phyloP scores from a whole-genome alignment of 1,140 invertebrate species.

The Homalodisca vitripennis region DNA sequence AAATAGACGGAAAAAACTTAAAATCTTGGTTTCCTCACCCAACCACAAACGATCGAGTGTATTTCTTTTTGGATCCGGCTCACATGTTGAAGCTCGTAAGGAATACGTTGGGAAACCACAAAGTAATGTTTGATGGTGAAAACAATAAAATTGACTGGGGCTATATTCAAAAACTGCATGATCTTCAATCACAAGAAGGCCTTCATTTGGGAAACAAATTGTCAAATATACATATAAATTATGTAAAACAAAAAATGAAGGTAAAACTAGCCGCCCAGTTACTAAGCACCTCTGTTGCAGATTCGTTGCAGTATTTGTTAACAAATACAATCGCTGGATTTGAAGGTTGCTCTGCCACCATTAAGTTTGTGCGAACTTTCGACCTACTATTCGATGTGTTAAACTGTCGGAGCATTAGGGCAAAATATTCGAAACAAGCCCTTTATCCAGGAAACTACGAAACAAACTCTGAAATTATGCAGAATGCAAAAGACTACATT shows the following conservation, averaged over 20 bases:
- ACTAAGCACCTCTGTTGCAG: conserved; percentile 42
- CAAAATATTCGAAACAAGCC: conserved; percentile 24
- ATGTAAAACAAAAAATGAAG: conserved; percentile 44
- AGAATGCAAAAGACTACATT: too few relatives aligned
- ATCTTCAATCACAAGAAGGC: conserved; percentile 41
- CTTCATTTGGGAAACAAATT: conserved; percentile 44
- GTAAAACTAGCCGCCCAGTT: conserved; percentile 44
- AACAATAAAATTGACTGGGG: conserved; percentile 40
- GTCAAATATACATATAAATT: conserved; percentile 41
- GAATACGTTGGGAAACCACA: conserved; percentile 28
- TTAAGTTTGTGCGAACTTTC: conserved; percentile 9
- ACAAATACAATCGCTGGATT: conserved; percentile 24
- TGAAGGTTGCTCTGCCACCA: conserved; percentile 1
- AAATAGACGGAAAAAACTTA: conserved; percentile 9
- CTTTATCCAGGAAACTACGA: conserved; percentile 7
- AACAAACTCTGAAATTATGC: too few relatives aligned
- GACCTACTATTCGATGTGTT: not conserved
- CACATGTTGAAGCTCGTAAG: conserved; percentile 40
- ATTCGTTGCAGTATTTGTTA: conserved; percentile 38
- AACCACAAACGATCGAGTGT: conserved; percentile 32
- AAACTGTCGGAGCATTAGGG: conserved; percentile 14
- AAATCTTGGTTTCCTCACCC: conserved; percentile 31
- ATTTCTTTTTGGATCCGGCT: conserved; percentile 36
- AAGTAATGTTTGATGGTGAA: conserved; percentile 33
- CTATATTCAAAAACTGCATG: conserved; percentile 41